A percentile compares a stretch with the other conserved stretches of the same genome.
Evolutionary conservation across 30 jellyfish, hydroid and myxozoan genomes (phyloP).

Genomic region (Euphysa ruthae): DNA sequence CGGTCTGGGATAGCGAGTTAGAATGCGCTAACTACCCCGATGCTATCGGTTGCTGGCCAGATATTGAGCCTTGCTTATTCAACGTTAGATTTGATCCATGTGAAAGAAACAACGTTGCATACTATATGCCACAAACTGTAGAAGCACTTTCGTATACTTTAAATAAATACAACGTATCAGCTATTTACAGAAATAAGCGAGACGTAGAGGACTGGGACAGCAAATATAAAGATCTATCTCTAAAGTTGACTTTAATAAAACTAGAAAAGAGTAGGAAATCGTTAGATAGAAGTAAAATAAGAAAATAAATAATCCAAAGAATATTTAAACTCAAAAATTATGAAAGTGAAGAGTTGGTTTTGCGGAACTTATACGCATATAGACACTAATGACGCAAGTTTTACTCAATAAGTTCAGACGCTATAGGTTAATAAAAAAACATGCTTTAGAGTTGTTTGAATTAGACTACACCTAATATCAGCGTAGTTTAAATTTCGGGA

Average conservation of each 20-base stretch:
- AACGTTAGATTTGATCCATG: slow-evolving; percentile 95
- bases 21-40: slow-evolving; percentile 54
- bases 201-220: slow-evolving; percentile 9
- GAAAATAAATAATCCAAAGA: background rate
- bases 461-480: too few species aligned
- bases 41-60: slow-evolving; percentile 98
- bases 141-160: slow-evolving; percentile 62
- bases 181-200: slow-evolving; percentile 39
- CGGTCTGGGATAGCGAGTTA: slow-evolving; percentile 86
- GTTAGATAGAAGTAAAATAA: slow-evolving; percentile 5
- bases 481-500: too few species aligned
- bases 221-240: background rate
- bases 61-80: slow-evolving; percentile 79
- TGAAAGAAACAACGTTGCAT: slow-evolving; percentile 86
- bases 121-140: slow-evolving; percentile 84
- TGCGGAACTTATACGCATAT: too few species aligned
- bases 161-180: slow-evolving; percentile 61
- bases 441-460: too few species aligned
- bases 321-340: too few species aligned
- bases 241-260: background rate
- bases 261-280: slow-evolving; percentile 14
- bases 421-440: too few species aligned
- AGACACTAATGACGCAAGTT: too few species aligned
- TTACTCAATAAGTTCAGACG: too few species aligned
- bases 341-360: too few species aligned